These are phyloP conservation scores for Otocyon megalotis DNA, from an alignment of 2,113 vertebrate species.

Conservation along the genomic window DNA sequence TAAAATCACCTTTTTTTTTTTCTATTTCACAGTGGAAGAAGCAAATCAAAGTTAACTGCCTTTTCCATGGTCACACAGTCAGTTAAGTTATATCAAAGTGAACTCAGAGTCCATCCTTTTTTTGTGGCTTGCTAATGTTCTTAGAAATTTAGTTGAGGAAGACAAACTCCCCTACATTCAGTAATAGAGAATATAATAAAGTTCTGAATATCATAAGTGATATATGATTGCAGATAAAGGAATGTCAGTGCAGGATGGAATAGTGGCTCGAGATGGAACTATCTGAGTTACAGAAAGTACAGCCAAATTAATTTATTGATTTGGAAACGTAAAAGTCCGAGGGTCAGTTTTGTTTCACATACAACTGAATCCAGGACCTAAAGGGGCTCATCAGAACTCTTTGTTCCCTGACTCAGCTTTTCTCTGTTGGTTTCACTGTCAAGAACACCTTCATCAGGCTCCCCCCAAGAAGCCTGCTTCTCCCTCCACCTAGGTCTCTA, in stretches of 20 bases:
- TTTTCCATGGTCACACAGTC: background rate
- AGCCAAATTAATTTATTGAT: background rate
- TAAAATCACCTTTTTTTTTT: constrained; percentile 6
- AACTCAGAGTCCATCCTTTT: background rate
- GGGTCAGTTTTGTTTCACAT: background rate
- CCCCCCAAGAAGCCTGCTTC: no score
- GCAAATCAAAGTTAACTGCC: background rate
- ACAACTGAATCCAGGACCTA: background rate
- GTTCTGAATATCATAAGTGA: background rate
- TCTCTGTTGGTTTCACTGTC: background rate
- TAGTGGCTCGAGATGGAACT: background rate
- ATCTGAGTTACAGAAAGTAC: background rate
- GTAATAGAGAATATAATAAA: background rate
- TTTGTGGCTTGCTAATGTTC: background rate
- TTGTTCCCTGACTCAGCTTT: background rate
- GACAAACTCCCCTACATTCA: background rate
- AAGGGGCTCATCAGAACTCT: background rate
- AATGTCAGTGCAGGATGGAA: background rate
- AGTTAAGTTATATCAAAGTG: background rate
- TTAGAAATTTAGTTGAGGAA: background rate
- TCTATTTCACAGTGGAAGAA: constrained; percentile 19
- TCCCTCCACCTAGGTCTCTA: no score
- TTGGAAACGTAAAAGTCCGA: background rate
- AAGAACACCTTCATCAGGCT: background rate
- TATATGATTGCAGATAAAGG: background rate